Percentiles rank a stretch among this genome's conserved stretches.
Conservation (phyloP, 1,140 invertebrate genomes). For the Gryllus bimaculatus region DNA sequence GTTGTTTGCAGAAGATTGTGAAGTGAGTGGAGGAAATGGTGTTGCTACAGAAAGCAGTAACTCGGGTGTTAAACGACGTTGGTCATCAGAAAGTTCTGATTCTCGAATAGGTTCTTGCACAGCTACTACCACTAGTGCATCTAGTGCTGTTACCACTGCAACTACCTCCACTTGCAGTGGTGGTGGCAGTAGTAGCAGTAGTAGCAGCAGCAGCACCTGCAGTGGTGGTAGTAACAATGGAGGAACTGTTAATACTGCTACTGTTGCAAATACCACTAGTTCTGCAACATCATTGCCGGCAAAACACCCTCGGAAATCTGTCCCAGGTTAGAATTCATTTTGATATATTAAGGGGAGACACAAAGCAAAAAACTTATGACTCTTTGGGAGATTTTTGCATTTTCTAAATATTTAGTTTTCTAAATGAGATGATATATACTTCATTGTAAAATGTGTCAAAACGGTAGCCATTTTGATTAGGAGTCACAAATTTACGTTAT, state of each 20-base stretch:
- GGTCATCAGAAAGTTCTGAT: constrained; percentile 22
- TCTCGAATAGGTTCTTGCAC: constrained; percentile 14
- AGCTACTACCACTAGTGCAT: constrained; percentile 22
- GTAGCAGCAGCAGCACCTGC: not conserved
- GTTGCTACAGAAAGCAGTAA: constrained; percentile 10
- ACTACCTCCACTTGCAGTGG: constrained; percentile 22
- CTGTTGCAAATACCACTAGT: not conserved
- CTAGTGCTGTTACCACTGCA: constrained; percentile 15
- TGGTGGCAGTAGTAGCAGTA: not conserved
- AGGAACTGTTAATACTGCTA: not conserved
- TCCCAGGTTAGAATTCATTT: constrained; percentile 31
- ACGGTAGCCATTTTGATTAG: no score
- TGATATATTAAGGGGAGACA: constrained; percentile 41
- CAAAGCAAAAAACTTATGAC: no score
- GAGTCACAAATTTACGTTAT: no score
- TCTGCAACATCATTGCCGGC: constrained; percentile 13
- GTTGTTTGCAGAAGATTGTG: constrained; percentile 13
- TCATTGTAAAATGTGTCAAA: no score
- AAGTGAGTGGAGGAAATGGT: constrained; percentile 12
- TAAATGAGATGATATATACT: no score
- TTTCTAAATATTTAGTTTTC: no score
- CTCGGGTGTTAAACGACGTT: constrained; percentile 18
- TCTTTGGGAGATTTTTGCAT: no score
- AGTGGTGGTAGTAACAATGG: not conserved
- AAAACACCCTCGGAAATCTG: constrained; percentile 39